phyloP scores from a whole-genome alignment of 2,888 invertebrate species.

The Macaria liturata region DNA sequence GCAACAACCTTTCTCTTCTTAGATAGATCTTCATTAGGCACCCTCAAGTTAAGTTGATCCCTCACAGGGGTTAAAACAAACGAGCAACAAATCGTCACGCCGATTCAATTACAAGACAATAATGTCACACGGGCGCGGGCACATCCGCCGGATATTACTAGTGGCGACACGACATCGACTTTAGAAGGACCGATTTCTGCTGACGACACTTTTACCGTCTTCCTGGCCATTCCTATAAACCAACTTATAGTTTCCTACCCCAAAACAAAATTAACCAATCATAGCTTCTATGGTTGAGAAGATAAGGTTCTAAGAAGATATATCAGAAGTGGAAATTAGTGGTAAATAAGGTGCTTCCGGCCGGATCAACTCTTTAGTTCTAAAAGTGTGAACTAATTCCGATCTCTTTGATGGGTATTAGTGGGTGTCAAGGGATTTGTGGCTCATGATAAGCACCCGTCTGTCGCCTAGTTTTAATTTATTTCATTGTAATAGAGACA shows the following conservation, averaged over 20 bases:
- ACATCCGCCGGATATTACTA: slow-evolving; percentile 79
- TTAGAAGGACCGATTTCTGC: slow-evolving; percentile 67
- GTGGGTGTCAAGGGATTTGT: slow-evolving; percentile 43
- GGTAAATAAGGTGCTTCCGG: slow-evolving; percentile 56
- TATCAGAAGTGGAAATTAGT: slow-evolving; percentile 21
- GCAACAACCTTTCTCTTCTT: no score
- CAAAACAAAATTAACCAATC: background rate
- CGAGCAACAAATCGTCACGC: slow-evolving; percentile 69
- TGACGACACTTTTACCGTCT: slow-evolving; percentile 74
- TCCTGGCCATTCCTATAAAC: slow-evolving; percentile 35
- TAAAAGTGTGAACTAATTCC: slow-evolving; percentile 67
- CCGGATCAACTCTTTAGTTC: slow-evolving; percentile 64
- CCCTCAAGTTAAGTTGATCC: slow-evolving; percentile 1
- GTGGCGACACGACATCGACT: slow-evolving; percentile 56
- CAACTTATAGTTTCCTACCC: slow-evolving; percentile 20
- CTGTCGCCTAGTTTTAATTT: slow-evolving; percentile 21
- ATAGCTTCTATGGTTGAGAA: no score
- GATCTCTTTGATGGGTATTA: slow-evolving; percentile 66
- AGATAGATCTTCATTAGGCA: no score
- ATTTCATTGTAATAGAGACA: slow-evolving; percentile 9
- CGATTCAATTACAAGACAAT: slow-evolving; percentile 77
- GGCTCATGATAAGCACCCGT: slow-evolving; percentile 30
- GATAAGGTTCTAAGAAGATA: background rate
- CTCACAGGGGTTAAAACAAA: slow-evolving; percentile 32
- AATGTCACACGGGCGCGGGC: slow-evolving; percentile 59